phyloP scores from a whole-genome alignment of 2,888 invertebrate species.

The Malthinus flaveolus region DNA sequence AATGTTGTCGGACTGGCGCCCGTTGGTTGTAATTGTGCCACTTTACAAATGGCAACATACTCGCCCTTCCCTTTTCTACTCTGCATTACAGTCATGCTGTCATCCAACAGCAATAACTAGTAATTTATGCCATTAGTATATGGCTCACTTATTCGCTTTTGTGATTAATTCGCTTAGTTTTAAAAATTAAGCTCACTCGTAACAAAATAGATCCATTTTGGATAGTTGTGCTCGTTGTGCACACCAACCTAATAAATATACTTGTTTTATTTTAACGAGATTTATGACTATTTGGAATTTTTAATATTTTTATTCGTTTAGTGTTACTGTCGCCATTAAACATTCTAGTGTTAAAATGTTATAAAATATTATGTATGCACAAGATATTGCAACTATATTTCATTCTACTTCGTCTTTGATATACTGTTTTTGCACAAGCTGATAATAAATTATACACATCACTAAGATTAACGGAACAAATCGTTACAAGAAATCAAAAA shows the following conservation, averaged over 20 bases:
- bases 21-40: constrained; percentile 28
- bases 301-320: constrained; percentile 15
- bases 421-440: constrained; percentile 10
- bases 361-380: constrained; percentile 14
- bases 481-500: constrained; percentile 29
- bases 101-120: constrained; percentile 26
- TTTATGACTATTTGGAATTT: constrained; percentile 10
- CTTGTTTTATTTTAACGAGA: constrained; percentile 11
- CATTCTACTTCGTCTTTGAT: constrained; percentile 11
- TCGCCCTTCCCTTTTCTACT: constrained; percentile 19
- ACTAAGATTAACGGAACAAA: constrained; percentile 37
- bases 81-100: constrained; percentile 22
- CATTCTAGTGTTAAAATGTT: background rate
- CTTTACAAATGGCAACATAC: constrained; percentile 29
- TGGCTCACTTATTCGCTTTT: constrained; percentile 23
- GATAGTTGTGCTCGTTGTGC: constrained; percentile 5
- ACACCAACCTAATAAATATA: constrained; percentile 4
- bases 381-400: constrained; percentile 15
- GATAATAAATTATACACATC: constrained; percentile 33
- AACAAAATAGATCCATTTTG: constrained; percentile 14
- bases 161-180: constrained; percentile 24
- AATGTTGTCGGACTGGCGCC: constrained; percentile 23
- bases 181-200: constrained; percentile 16
- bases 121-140: constrained; percentile 27
- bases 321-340: background rate